Evolutionary conservation across 2,888 invertebrate genomes (phyloP).

Genomic region (Athalia cordata): DNA sequence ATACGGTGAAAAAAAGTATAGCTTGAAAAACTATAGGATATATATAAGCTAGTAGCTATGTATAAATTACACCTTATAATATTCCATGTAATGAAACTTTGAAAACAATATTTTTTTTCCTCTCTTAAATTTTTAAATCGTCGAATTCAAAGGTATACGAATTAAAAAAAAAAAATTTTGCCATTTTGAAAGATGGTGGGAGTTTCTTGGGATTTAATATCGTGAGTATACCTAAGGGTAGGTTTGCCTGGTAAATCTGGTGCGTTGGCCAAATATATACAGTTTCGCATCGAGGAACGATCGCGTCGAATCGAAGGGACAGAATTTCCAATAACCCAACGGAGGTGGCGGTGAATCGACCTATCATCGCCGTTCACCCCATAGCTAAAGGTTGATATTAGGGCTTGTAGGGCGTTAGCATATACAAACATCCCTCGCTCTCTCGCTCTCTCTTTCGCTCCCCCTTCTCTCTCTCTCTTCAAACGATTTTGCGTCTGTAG

Average conservation of each 20-base stretch:
- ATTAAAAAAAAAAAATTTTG: background rate
- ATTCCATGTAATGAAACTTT: background rate
- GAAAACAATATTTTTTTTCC: background rate
- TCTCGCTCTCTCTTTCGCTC: background rate
- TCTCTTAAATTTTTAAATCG: too few relatives aligned
- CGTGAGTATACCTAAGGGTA: background rate
- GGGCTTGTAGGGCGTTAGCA: conserved; percentile 66
- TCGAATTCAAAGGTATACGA: too few relatives aligned
- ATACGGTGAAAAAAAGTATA: background rate
- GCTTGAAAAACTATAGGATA: background rate
- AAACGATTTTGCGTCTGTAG: conserved; percentile 1
- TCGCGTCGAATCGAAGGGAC: conserved; percentile 20
- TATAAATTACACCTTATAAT: background rate
- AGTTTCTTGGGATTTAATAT: background rate
- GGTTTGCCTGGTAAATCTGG: background rate
- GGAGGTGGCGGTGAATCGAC: conserved; percentile 39
- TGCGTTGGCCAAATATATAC: conserved; percentile 26
- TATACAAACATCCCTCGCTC: conserved; percentile 62
- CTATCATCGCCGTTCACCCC: conserved; percentile 46
- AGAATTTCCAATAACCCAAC: conserved; percentile 40
- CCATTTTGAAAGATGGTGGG: background rate
- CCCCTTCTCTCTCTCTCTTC: conserved; percentile 2
- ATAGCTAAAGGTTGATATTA: conserved; percentile 60
- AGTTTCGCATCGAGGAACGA: too few relatives aligned
- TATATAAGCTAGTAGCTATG: background rate